These are phyloP conservation scores for Lordiphosa stackelbergi DNA, from an alignment of 1,140 invertebrate genomes.

Conservation along the genomic window DNA sequence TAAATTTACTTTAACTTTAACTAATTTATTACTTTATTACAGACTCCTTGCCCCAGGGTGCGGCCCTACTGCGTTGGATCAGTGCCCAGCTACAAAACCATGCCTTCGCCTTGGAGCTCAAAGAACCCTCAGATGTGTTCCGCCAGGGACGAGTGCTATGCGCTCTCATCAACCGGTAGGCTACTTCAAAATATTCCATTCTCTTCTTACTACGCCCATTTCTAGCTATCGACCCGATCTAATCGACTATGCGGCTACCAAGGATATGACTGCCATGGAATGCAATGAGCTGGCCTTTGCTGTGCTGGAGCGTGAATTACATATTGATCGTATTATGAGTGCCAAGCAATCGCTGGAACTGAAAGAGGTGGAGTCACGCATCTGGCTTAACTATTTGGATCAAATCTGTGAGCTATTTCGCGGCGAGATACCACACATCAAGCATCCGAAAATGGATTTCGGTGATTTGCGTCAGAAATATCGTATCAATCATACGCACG, in stretches of 20 bases:
- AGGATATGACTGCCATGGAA: conserved; percentile 80
- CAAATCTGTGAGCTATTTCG: conserved; percentile 91
- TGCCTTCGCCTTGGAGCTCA: conserved; percentile 59
- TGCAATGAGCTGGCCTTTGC: conserved; percentile 92
- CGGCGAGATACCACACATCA: conserved; percentile 89
- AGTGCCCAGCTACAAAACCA: conserved; percentile 58
- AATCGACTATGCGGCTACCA: conserved; percentile 85
- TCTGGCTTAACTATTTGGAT: conserved; percentile 90
- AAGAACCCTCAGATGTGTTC: conserved; percentile 73
- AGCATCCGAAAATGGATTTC: conserved; percentile 84
- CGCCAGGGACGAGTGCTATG: conserved; percentile 71
- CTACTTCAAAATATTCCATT: not conserved
- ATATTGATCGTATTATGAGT: conserved; percentile 88
- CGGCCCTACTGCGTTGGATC: conserved; percentile 67
- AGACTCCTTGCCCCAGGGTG: conserved; percentile 62
- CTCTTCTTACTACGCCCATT: conserved; percentile 29
- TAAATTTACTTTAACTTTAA: too few species aligned
- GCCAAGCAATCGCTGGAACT: conserved; percentile 87
- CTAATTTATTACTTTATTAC: not conserved
- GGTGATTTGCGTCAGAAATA: conserved; percentile 75
- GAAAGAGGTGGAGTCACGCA: conserved; percentile 84
- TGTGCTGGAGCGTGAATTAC: conserved; percentile 85
- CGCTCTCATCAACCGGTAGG: conserved; percentile 71
- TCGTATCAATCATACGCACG: conserved; percentile 61
- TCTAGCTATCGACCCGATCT: conserved; percentile 91